Evolutionary conservation across 2,888 invertebrate genomes (phyloP), one percentile per base, ranked within the genome.

Genomic region (Torymus aiolomorphi): DNA sequence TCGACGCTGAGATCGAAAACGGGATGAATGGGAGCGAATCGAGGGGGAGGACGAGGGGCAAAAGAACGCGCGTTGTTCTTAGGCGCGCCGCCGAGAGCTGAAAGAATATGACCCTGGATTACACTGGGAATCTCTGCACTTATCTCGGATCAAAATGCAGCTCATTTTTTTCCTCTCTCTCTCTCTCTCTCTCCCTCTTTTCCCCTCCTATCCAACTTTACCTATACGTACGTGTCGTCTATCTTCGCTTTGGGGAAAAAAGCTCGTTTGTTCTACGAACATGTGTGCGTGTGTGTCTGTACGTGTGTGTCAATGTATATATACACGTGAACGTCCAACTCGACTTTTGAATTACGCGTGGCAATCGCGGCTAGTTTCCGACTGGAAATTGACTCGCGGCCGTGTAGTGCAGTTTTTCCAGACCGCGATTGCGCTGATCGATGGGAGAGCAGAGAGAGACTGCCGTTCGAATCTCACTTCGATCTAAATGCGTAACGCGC

Each of bases 91-190:
- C 42, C 8, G 42, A 18, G 16, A 51, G 63, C 12, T 42, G 63
- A 65, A 62, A 56, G 54, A 73, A 67, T 56, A 56, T 56, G 67
- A 20, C 18, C 52, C 59, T 10, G 59, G 72, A 77, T 77, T 77
- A 72, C 63, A 54, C 52, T 42, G 20, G 49, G n/a, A 11, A 51
- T 69, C 42, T 61, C 62, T 65, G 61, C 56, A 61, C 73, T 78
- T 73, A 78, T 78, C 73, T 67, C 49, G 49, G 56, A 78, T 78
- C 72, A 61, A 57, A 73, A 72, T 56, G 49, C 61, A 65, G 67
- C 67, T 67, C 57, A 11, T 42, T 13, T 49, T 52, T 71, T 72
- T 59, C 42, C 16, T 24, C 31, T 71, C 65, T 59, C 24, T 54
- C 16, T 24, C 31, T 71, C 65, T 59, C 24, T 70, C 20, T 8